Conservation (phyloP, 1,140 invertebrate genomes). For the Drosophila miranda region DNA sequence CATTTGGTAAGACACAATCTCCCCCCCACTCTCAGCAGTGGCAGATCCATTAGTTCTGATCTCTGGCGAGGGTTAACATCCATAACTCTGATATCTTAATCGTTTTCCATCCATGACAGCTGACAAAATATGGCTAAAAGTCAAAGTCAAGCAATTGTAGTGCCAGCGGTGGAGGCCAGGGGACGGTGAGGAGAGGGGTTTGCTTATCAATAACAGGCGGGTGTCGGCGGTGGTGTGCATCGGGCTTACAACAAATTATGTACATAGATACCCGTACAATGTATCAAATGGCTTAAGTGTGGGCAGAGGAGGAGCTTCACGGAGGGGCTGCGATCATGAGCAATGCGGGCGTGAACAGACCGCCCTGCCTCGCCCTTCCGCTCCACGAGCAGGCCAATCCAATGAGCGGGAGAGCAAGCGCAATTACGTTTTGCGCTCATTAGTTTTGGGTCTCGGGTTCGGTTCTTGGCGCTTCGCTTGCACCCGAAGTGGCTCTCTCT, state of each 20-base stretch:
- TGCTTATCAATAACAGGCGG: conserved; percentile 69
- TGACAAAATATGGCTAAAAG: conserved; percentile 45
- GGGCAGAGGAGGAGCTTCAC: background rate
- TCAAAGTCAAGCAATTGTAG: conserved; percentile 55
- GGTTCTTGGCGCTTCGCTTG: conserved; percentile 55
- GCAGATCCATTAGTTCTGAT: no score
- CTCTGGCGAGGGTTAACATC: no score
- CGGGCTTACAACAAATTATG: conserved; percentile 41
- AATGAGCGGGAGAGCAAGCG: conserved; percentile 2
- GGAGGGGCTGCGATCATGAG: conserved; percentile 8
- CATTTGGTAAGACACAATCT: no score
- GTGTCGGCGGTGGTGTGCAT: conserved; percentile 20
- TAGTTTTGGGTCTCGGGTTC: conserved; percentile 33
- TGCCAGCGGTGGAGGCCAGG: background rate
- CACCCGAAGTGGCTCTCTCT: conserved; percentile 34
- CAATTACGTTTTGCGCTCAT: conserved; percentile 43
- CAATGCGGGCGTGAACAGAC: conserved; percentile 6
- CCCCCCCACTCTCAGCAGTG: no score
- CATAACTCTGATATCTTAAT: conserved; percentile 9
- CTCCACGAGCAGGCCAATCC: no score
- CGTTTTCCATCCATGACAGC: conserved; percentile 20
- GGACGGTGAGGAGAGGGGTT: conserved; percentile 13
- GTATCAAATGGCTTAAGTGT: conserved; percentile 1
- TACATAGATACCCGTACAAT: conserved; percentile 24
- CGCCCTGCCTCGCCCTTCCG: background rate